These are phyloP conservation scores for Macropus fuliginosus DNA, from an alignment of 2,797 vertebrate genomes.

Conservation along the genomic window DNA sequence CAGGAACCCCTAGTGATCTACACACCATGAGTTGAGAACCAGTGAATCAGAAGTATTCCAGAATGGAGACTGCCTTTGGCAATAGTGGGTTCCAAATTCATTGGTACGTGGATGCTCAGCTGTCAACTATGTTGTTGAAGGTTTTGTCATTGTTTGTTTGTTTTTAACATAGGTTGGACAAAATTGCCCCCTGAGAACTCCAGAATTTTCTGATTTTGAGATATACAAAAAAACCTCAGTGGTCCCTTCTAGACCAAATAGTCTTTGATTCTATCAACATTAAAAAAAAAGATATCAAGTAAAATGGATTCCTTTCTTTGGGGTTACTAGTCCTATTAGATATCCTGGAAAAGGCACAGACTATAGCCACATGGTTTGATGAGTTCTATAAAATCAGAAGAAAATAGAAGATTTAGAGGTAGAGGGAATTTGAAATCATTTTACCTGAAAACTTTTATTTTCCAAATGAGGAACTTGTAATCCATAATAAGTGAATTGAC, in stretches of 20 bases:
- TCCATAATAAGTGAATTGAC: background rate
- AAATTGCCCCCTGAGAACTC: background rate
- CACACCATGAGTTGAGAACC: background rate
- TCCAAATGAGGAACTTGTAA: background rate
- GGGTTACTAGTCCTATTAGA: background rate
- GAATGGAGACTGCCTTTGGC: background rate
- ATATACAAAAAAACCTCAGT: background rate
- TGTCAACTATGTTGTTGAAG: background rate
- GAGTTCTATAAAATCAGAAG: background rate
- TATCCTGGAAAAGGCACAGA: background rate
- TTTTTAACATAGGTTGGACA: background rate
- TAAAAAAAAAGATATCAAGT: background rate
- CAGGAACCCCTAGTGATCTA: background rate
- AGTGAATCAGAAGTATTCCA: background rate
- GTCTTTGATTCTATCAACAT: background rate
- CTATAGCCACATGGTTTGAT: background rate
- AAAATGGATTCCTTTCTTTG: background rate
- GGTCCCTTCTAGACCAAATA: background rate
- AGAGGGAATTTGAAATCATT: background rate
- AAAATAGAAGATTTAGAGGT: background rate
- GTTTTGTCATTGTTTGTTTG: background rate
- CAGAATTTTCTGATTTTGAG: background rate
- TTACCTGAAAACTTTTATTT: background rate
- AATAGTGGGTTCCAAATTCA: background rate
- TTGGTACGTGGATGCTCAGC: background rate